Evolutionary conservation across 2,888 invertebrate species (phyloP), one percentile per base, ranked within the genome.

Genomic region (Furcula furcula): DNA sequence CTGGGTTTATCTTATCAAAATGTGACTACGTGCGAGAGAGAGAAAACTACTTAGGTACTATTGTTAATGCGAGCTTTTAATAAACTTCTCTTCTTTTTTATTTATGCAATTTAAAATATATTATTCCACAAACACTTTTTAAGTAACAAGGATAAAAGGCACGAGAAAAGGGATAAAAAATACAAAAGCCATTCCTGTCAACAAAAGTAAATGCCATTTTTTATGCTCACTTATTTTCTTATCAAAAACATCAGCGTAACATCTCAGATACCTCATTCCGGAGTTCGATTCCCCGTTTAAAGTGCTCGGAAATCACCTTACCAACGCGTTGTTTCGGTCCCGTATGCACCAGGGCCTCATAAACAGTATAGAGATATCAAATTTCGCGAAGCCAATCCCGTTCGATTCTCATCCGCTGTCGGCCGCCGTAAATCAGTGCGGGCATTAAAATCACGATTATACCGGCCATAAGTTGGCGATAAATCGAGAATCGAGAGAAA

Each of bases 401-500:
- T 58, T 58, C 55, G 40, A 45, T 68, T 67, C 68, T 71, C 72
- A 67, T 57, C 61, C 64, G 57, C 45, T 48, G 57, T 60, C 62
- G 69, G 66, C 66, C 70, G 77, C 51, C 65, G 72, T 88, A 88
- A 87, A 88, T 88, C 86, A 79, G 46, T 42, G 58, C 37, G 56
- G 41, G 78, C 83, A 85, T 88, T 88, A 87, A 87, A 88, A 87
- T 83, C 82, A 74, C 82, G 87, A 87, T 88, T 86, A 85, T 83
- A 76, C 76, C 60, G 68, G 76, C 77, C 81, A 80, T 84, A 84
- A 85, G 83, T 83, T 80, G 61, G 68, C 84, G 69, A 85, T 85
- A 86, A 82, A 86, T 86, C 81, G 71, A 68, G 69, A 73, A 78
- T 79, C 75, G 82, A 66, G 65, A 67, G 61, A 71, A 74, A 72